phyloP scores from a whole-genome alignment of 2,888 invertebrate species.

The Magallana nippona region DNA sequence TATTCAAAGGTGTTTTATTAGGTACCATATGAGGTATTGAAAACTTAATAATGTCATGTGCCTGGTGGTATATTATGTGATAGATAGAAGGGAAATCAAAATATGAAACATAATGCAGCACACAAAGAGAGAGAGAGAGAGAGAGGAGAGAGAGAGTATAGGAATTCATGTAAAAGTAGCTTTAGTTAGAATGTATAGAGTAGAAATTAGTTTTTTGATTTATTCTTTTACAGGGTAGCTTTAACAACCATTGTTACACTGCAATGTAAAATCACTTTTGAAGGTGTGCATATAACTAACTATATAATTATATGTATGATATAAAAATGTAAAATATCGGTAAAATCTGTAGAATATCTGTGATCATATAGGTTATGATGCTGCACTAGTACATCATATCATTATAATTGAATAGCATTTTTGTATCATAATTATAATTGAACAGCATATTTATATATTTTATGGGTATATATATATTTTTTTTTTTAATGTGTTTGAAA shows the following conservation, averaged over 20 bases:
- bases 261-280: not conserved
- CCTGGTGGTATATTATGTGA: no score
- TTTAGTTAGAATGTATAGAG: not conserved
- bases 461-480: not conserved
- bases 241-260: not conserved
- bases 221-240: conserved; percentile 15
- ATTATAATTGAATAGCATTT: not conserved
- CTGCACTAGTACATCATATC: not conserved
- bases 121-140: no score
- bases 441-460: not conserved
- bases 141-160: not conserved
- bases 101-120: no score
- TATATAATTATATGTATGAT: no score
- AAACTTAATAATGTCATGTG: no score
- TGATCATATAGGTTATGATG: not conserved
- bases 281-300: no score
- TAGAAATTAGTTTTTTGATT: not conserved
- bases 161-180: not conserved
- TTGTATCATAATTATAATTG: not conserved
- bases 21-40: no score
- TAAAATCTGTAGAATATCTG: not conserved
- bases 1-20: no score
- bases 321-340: not conserved
- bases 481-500: no score
- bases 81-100: no score